Evolutionary conservation across 2,888 invertebrate genomes (phyloP), one percentile per base, ranked within the genome.

Genomic region (Cyclophora albipunctata): DNA sequence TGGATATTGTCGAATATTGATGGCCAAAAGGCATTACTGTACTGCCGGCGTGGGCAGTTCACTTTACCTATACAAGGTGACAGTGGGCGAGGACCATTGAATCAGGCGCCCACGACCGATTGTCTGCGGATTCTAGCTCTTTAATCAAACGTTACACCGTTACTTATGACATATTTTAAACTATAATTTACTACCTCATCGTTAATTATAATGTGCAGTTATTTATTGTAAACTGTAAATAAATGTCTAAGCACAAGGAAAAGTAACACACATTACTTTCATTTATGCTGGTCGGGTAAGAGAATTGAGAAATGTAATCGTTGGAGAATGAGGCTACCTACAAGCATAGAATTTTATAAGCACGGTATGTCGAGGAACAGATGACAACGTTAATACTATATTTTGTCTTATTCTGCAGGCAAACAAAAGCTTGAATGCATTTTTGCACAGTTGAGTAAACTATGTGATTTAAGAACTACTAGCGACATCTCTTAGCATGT

Each of bases 81-180:
- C 64, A 58, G 81, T 74, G 74, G 80, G 80, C 72, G 74, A 70
- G 57, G 62, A 67, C 62, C 70, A 75, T 78, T 80, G 79, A 82
- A 75, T 83, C 82, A 81, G 62, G 72, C 82, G 69, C 83, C 83
- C 78, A 83, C 83, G 59, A 53, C 54, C 62, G 69, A 73, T 72
- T 71, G 64, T 68, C 64, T 75, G 73, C 67, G 69, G 66, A 69
- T 59, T 57, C 62, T 69, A 66, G 59, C 50, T 47, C 53, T 68
- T 71, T 69, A 60, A 68, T 69, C 64, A 60, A 48, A 53, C 55
- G 53, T 55, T 55, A 52, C 53, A 62, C 62, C 61, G 62, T 62
- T 63, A 61, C 47, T 47, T 58, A 53, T 47, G 51, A 56, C 52
- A 57, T 51, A 50, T 51, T 54, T 59, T 48, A 20, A 20, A 20